A percentile compares a stretch with the other conserved stretches of the same genome.
Evolutionary conservation across 1,140 invertebrate genomes (phyloP).

Genomic region (Heliconius nattereri): DNA sequence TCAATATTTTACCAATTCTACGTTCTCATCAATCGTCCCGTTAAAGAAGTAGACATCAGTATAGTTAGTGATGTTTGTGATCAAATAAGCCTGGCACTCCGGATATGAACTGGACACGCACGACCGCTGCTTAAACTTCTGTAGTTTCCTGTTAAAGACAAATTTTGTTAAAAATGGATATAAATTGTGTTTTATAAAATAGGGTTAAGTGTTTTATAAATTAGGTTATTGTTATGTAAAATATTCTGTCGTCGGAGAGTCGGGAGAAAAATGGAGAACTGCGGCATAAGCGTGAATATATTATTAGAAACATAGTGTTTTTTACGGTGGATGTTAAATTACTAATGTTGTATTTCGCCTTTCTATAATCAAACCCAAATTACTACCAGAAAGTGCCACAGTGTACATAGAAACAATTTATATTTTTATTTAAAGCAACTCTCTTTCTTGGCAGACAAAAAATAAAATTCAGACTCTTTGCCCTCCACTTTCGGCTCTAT

Average conservation of each 20-base stretch:
- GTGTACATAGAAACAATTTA: no score
- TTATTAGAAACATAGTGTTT: neutral
- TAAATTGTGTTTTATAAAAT: no score
- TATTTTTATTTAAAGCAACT: no score
- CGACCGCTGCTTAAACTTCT: slow-evolving; percentile 64
- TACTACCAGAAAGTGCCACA: no score
- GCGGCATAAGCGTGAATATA: no score
- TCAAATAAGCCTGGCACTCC: slow-evolving; percentile 61
- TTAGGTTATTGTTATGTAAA: no score
- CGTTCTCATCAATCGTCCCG: slow-evolving; percentile 53
- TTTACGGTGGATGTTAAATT: no score
- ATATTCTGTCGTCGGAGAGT: no score
- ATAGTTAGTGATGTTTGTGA: slow-evolving; percentile 63
- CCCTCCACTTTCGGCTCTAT: neutral
- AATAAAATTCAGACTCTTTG: neutral
- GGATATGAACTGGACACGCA: slow-evolving; percentile 55
- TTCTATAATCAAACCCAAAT: no score
- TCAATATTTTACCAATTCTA: slow-evolving; percentile 30
- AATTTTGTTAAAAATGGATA: neutral
- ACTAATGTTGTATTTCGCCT: no score
- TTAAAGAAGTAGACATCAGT: slow-evolving; percentile 70
- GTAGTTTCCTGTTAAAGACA: slow-evolving; percentile 60
- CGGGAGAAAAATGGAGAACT: no score
- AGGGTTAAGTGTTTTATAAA: no score
- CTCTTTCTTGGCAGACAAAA: neutral